These are phyloP conservation scores for Synchiropus splendidus DNA, from an alignment of 2,113 vertebrate genomes.

Conservation along the genomic window DNA sequence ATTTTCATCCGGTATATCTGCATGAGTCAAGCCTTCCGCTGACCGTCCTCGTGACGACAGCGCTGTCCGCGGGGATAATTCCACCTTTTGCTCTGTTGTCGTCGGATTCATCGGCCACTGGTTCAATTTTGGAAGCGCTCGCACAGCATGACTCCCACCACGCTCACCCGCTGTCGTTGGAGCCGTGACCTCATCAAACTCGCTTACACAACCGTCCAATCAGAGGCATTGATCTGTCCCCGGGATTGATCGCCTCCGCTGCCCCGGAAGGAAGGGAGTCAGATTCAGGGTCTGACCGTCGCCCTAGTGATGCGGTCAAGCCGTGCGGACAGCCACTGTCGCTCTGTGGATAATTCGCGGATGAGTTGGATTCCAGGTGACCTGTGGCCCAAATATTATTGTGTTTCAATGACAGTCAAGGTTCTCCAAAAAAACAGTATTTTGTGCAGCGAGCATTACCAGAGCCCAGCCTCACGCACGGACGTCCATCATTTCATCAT, in stretches of 20 bases:
- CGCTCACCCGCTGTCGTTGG: constrained; percentile 6
- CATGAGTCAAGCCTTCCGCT: too few species aligned
- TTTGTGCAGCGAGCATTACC: too few species aligned
- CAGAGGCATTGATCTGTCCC: constrained; percentile 45
- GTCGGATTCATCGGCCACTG: background rate
- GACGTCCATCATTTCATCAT: too few species aligned
- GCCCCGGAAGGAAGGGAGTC: constrained; percentile 24
- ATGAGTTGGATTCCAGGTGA: constrained; percentile 11
- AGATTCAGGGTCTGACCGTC: constrained; percentile 2
- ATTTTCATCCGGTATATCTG: too few species aligned
- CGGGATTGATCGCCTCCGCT: constrained; percentile 37
- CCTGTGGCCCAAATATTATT: too few species aligned
- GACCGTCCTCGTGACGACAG: too few species aligned
- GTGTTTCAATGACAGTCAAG: too few species aligned
- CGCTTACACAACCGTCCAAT: constrained; percentile 52
- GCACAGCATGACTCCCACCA: background rate
- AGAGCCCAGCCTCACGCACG: too few species aligned
- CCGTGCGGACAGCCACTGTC: constrained; percentile 40
- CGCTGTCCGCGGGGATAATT: too few species aligned
- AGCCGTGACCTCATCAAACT: constrained; percentile 43
- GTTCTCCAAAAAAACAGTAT: too few species aligned
- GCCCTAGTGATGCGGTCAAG: constrained; percentile 24
- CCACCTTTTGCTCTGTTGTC: too few species aligned
- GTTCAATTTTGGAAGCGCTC: background rate
- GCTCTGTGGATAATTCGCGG: constrained; percentile 21